A percentile compares a stretch with the other conserved stretches of the same genome.
phyloP scores from a whole-genome alignment of 2,113 vertebrate genomes.

The Mellivora capensis region DNA sequence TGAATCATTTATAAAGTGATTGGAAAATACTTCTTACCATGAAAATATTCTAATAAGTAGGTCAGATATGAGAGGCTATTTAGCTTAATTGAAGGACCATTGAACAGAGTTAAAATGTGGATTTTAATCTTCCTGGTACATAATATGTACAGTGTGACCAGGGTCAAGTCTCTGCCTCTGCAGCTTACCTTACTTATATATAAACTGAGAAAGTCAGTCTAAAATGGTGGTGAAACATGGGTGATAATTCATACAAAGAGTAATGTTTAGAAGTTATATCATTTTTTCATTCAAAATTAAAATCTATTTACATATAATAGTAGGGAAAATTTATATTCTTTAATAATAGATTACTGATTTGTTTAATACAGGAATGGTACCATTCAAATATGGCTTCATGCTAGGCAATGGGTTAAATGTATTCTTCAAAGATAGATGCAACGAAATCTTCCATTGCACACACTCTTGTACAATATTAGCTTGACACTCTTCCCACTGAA shows the following conservation, averaged over 20 bases:
- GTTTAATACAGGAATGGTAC: not conserved
- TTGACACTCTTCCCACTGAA: not conserved
- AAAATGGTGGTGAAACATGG: not conserved
- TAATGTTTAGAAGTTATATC: not conserved
- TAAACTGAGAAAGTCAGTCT: not conserved
- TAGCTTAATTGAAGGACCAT: not conserved
- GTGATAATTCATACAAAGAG: not conserved
- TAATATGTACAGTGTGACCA: not conserved
- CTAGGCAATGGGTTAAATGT: not conserved
- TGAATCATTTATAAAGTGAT: not conserved
- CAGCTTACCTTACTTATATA: not conserved
- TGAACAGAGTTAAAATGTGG: not conserved
- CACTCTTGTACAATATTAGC: not conserved
- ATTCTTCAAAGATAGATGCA: not conserved
- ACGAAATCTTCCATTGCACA: accelerated
- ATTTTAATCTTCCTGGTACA: not conserved
- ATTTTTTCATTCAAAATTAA: not conserved
- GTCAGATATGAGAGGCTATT: not conserved
- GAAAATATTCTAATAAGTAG: slow-evolving; percentile 16
- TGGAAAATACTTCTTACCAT: not conserved
- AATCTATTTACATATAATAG: not conserved
- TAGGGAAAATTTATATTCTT: not conserved
- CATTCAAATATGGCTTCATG: not conserved
- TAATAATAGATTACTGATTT: not conserved
- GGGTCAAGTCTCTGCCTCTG: not conserved